These are phyloP conservation scores for Diachasmimorpha longicaudata DNA, from an alignment of 1,140 invertebrate species.

Conservation along the genomic window DNA sequence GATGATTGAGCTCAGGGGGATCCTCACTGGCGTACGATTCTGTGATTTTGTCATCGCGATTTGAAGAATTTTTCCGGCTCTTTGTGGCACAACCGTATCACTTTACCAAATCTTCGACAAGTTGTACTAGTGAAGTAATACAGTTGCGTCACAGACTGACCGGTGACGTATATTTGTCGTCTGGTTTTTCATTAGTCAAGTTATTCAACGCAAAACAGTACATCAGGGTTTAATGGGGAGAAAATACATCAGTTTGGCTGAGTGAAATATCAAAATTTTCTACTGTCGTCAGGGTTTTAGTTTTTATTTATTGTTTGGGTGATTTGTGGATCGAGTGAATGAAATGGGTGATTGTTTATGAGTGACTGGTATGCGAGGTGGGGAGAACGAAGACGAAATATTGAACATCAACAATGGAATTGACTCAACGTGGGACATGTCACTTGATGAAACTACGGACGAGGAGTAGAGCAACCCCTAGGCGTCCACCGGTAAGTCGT, in stretches of 20 bases:
- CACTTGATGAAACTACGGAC: not conserved
- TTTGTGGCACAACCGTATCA: not conserved
- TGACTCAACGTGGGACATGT: not conserved
- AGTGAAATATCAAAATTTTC: no score
- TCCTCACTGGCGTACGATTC: no score
- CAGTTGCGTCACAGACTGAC: constrained; percentile 21
- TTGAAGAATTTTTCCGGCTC: not conserved
- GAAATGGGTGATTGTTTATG: constrained; percentile 8
- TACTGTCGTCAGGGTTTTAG: no score
- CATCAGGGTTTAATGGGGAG: no score
- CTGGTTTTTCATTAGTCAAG: not conserved
- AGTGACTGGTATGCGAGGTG: not conserved
- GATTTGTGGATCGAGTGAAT: not conserved
- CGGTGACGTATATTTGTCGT: constrained; percentile 22
- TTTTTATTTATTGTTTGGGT: not conserved
- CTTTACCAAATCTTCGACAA: not conserved
- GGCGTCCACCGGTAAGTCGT: not conserved
- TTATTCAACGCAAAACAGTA: no score
- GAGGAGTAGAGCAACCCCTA: not conserved
- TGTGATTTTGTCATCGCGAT: no score
- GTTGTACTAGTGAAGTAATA: constrained; percentile 16
- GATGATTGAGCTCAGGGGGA: no score
- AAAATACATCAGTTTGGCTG: no score
- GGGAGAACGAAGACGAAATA: not conserved
- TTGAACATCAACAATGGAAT: not conserved